These are phyloP conservation scores for Peromyscus polionotus DNA, from an alignment of 2,113 vertebrate species.

Conservation along the genomic window DNA sequence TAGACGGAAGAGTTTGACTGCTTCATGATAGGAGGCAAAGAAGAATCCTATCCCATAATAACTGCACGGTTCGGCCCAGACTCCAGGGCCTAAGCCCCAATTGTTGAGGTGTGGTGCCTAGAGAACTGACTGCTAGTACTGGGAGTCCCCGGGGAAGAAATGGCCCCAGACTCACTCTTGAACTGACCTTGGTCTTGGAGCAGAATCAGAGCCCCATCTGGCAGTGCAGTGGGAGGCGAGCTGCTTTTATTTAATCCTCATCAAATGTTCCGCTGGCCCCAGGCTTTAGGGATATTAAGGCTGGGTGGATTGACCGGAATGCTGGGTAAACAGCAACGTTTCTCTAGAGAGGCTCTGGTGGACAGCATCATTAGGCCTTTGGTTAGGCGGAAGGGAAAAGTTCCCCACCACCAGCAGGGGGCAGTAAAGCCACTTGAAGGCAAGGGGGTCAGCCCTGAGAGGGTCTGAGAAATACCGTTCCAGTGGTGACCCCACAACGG, in stretches of 20 bases:
- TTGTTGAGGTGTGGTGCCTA: not conserved
- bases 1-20: not conserved
- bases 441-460: not conserved
- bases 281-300: conserved; percentile 51
- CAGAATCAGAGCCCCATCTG: conserved; percentile 11
- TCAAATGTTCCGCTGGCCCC: conserved; percentile 27
- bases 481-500: not conserved
- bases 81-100: not conserved
- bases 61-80: no score
- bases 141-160: not conserved
- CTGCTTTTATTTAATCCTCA: conserved; percentile 55
- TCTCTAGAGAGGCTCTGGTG: conserved; percentile 7
- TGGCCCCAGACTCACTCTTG: not conserved
- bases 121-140: no score
- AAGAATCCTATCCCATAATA: not conserved
- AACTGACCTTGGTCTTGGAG: not conserved
- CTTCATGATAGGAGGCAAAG: not conserved
- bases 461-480: not conserved
- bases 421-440: not conserved
- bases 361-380: conserved; percentile 22
- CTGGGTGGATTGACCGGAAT: not conserved
- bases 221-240: not conserved
- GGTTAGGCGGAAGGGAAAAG: not conserved
- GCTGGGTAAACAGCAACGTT: not conserved
- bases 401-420: not conserved